Percentiles rank a stretch among this genome's conserved stretches.
Conservation (phyloP, 2,797 vertebrate species). For the Notoglanidium macrostoma region DNA sequence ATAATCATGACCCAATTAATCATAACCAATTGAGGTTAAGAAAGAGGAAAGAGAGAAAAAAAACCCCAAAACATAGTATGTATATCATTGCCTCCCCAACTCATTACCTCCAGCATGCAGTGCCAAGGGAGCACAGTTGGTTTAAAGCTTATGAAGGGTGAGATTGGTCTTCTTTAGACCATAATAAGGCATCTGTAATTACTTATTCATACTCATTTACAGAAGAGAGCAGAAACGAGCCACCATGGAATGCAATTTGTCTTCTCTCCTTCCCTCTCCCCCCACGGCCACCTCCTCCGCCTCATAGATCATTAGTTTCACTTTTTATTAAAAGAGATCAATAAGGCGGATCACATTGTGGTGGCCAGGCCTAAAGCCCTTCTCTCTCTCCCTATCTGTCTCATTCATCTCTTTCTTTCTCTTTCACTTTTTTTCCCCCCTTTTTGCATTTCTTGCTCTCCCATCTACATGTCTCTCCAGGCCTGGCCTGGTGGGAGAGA, state of each 20-base stretch:
- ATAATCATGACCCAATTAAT: constrained; percentile 56
- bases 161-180: constrained; percentile 46
- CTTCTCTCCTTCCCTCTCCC: background rate
- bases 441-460: constrained; percentile 17
- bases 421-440: constrained; percentile 3
- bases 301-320: constrained; percentile 73
- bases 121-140: constrained; percentile 10
- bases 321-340: constrained; percentile 79
- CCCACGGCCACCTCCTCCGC: constrained; percentile 59
- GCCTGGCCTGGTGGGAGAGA: constrained; percentile 36
- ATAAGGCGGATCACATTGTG: constrained; percentile 70
- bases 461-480: constrained; percentile 4
- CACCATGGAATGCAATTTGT: constrained; percentile 65
- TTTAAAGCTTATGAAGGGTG: constrained; percentile 20
- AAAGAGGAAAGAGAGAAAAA: background rate
- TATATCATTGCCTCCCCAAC: constrained; percentile 11
- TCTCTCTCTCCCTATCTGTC: constrained; percentile 19
- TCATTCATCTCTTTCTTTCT: constrained; percentile 27
- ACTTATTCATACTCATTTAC: constrained; percentile 70
- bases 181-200: constrained; percentile 63
- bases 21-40: constrained; percentile 39
- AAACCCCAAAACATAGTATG: background rate
- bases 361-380: constrained; percentile 60
- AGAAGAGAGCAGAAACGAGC: constrained; percentile 54
- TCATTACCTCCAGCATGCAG: constrained; percentile 32